Conservation (phyloP, 2,113 vertebrate species). For the Opisthocomus hoazin region DNA sequence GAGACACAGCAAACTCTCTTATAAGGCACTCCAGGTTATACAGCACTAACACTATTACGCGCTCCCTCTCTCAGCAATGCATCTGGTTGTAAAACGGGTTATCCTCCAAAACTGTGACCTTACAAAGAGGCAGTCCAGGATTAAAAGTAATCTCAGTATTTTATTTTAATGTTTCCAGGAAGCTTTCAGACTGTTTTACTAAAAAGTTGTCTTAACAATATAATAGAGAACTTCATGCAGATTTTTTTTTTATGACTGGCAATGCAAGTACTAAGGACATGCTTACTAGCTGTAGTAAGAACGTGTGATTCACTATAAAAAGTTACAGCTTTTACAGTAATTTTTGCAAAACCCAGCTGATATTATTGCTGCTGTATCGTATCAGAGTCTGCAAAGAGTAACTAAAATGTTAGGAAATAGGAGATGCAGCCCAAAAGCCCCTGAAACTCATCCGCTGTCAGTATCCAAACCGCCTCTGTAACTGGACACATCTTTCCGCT, state of each 20-base stretch:
- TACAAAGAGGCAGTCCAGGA: neutral
- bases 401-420: neutral
- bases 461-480: neutral
- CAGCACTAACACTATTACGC: constrained; percentile 15
- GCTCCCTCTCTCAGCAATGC: neutral
- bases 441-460: neutral
- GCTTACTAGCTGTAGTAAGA: neutral
- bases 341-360: neutral
- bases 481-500: neutral
- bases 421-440: neutral
- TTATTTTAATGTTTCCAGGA: constrained; percentile 48
- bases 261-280: neutral
- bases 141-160: constrained; percentile 21
- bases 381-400: neutral
- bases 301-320: neutral
- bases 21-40: neutral
- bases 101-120: constrained; percentile 24
- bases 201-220: neutral
- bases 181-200: constrained; percentile 29
- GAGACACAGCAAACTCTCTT: constrained; percentile 4
- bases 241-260: neutral
- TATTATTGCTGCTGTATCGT: neutral
- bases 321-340: neutral
- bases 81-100: constrained; percentile 16
- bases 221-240: neutral